Conservation (phyloP, 2,888 invertebrate genomes). For the Heliconius ismenius region DNA sequence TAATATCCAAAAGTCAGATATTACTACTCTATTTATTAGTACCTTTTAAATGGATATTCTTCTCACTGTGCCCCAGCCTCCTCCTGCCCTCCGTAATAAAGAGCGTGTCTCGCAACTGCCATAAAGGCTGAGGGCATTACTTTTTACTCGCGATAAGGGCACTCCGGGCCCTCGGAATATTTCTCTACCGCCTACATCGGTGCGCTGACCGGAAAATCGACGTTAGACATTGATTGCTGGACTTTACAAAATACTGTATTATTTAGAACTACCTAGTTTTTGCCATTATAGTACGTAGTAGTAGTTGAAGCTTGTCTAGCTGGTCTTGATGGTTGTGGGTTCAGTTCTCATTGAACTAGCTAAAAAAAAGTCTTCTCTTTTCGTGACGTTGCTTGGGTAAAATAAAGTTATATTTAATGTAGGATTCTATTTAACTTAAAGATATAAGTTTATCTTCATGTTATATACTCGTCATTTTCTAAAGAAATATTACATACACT, state of each 20-base stretch:
- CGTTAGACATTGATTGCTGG: conserved; percentile 39
- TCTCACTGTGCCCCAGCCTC: conserved; percentile 49
- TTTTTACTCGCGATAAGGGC: conserved; percentile 80
- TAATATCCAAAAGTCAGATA: no score
- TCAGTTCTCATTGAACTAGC: not conserved
- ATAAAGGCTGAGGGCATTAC: conserved; percentile 80
- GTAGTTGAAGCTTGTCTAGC: not conserved
- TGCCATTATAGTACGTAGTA: not conserved
- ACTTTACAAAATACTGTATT: conserved; percentile 19
- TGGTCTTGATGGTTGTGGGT: not conserved
- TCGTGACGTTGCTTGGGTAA: no score
- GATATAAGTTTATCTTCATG: no score
- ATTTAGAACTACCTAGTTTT: not conserved
- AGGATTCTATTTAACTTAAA: no score
- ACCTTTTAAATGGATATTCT: not conserved
- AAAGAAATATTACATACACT: no score
- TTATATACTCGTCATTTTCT: no score
- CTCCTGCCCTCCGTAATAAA: conserved; percentile 75
- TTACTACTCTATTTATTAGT: no score
- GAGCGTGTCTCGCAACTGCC: conserved; percentile 80
- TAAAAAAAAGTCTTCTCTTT: no score
- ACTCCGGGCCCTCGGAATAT: conserved; percentile 60
- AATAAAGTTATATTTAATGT: no score
- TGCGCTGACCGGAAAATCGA: conserved; percentile 67
- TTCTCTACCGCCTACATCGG: conserved; percentile 53